These are phyloP conservation scores for Frankliniella intonsa DNA, from an alignment of 2,888 invertebrate species.

Conservation along the genomic window DNA sequence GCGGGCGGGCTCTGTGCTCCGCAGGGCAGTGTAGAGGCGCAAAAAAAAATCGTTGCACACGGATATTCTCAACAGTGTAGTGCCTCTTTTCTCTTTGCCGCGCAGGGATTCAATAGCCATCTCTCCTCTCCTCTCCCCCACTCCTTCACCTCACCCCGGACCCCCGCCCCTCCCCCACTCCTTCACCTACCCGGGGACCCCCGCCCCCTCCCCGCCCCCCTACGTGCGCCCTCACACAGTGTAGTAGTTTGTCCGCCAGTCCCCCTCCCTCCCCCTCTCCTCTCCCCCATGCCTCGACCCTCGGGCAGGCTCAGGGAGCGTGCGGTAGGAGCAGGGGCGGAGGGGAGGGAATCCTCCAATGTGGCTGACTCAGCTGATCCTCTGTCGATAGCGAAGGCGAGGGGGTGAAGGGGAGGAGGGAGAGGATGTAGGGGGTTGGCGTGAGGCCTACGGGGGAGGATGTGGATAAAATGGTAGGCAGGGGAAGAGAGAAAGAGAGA, in stretches of 20 bases:
- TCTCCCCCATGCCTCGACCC: neutral
- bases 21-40: too few species aligned
- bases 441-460: neutral
- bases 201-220: neutral
- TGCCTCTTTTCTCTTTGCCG: too few species aligned
- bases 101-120: too few species aligned
- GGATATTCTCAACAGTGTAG: too few species aligned
- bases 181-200: neutral
- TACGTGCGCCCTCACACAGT: neutral
- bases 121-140: too few species aligned
- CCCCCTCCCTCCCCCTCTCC: neutral
- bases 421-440: neutral
- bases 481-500: neutral
- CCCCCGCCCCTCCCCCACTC: too few species aligned
- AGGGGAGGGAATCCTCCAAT: conserved; percentile 3
- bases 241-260: too few species aligned
- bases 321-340: neutral
- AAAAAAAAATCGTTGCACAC: too few species aligned
- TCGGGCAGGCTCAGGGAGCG: too few species aligned
- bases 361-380: conserved; percentile 23
- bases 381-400: neutral
- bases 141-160: too few species aligned
- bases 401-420: conserved; percentile 36
- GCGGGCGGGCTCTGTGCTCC: too few species aligned
- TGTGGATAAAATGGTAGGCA: neutral